These are phyloP conservation scores for Nylanderia fulva DNA, from an alignment of 1,140 invertebrate genomes.

Conservation along the genomic window DNA sequence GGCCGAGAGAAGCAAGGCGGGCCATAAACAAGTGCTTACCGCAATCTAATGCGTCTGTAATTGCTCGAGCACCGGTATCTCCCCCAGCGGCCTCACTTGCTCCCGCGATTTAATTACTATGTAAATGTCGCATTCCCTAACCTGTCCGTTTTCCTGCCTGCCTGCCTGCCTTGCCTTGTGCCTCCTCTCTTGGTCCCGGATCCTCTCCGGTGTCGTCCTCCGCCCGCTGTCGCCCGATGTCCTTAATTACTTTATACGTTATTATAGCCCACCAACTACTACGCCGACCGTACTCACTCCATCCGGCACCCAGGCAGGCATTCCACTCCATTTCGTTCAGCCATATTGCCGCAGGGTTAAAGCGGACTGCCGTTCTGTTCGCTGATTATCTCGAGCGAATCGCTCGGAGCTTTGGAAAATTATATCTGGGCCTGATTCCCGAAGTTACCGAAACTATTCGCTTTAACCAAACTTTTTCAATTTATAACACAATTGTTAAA, in stretches of 20 bases:
- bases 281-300: conserved; percentile 79
- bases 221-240: conserved; percentile 84
- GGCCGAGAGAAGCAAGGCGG: conserved; percentile 61
- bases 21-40: conserved; percentile 87
- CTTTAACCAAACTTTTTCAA: neutral
- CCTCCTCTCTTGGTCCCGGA: conserved; percentile 31
- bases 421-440: conserved; percentile 71
- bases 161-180: conserved; percentile 47
- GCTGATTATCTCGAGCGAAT: conserved; percentile 57
- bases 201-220: conserved; percentile 43
- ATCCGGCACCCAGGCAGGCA: conserved; percentile 69
- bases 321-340: conserved; percentile 78
- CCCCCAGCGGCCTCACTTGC: conserved; percentile 84
- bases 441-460: neutral
- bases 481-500: conserved; percentile 33
- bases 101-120: conserved; percentile 86
- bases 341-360: conserved; percentile 72
- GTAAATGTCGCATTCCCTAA: conserved; percentile 86
- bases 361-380: conserved; percentile 85
- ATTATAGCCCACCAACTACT: conserved; percentile 84
- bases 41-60: conserved; percentile 86
- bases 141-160: conserved; percentile 79
- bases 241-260: conserved; percentile 87
- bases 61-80: conserved; percentile 85
- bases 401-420: conserved; percentile 80